A percentile compares a stretch with the other conserved stretches of the same genome.
These are phyloP conservation scores for Dolichomitus sp. DNA, from an alignment of 2,888 invertebrate species.

Conservation along the genomic window DNA sequence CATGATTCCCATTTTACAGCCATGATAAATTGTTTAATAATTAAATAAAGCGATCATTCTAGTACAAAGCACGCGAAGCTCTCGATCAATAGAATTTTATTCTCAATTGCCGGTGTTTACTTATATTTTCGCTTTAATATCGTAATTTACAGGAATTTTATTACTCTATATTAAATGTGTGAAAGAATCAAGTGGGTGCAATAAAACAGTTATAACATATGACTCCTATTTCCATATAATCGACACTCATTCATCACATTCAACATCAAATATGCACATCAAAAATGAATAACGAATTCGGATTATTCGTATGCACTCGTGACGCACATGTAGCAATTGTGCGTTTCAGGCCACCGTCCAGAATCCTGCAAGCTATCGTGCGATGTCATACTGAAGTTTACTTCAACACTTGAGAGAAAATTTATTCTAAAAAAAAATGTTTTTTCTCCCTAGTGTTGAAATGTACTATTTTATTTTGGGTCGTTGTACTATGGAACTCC, in stretches of 20 bases:
- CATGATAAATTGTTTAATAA: neutral
- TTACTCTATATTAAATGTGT: neutral
- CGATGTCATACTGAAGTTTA: no score
- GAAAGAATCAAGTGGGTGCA: neutral
- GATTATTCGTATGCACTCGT: conserved; percentile 43
- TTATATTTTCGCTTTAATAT: neutral
- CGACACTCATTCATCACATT: conserved; percentile 38
- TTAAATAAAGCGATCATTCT: neutral
- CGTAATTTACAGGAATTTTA: neutral
- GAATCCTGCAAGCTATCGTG: no score
- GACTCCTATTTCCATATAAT: neutral
- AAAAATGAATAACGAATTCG: conserved; percentile 39
- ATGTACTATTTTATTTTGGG: conserved; percentile 37
- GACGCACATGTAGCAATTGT: conserved; percentile 40
- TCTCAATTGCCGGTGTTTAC: neutral
- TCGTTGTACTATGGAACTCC: conserved; percentile 15
- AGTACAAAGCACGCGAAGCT: neutral
- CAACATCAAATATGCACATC: conserved; percentile 35
- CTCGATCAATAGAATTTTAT: neutral
- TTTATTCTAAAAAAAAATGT: no score
- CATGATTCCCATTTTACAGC: neutral
- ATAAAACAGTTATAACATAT: neutral
- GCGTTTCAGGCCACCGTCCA: neutral
- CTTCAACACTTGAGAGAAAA: no score
- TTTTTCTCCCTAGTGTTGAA: no score